Evolutionary conservation across 2,888 invertebrate genomes (phyloP).

Genomic region (Hemithea aestivaria): DNA sequence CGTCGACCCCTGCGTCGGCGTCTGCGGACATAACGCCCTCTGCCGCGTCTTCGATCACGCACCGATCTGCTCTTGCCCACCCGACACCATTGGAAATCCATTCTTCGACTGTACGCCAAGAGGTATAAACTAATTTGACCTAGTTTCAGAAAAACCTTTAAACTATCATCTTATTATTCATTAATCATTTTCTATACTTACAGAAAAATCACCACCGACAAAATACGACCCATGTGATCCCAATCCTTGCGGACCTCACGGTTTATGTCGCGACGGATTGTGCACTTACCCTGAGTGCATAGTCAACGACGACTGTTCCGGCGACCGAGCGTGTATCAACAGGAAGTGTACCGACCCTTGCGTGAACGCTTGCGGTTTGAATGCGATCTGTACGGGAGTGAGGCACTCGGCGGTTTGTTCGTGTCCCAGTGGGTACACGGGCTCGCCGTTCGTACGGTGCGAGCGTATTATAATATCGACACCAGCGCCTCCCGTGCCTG

Average conservation of each 20-base stretch:
- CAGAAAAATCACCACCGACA: constrained; percentile 50
- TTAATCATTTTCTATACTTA: constrained; percentile 19
- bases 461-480: constrained; percentile 52
- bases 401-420: constrained; percentile 89
- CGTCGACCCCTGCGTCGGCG: constrained; percentile 88
- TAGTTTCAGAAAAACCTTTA: no score
- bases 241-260: constrained; percentile 85
- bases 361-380: constrained; percentile 88
- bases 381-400: constrained; percentile 87
- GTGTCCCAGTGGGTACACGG: constrained; percentile 87
- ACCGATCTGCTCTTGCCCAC: constrained; percentile 87
- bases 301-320: constrained; percentile 91
- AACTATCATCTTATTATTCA: no score
- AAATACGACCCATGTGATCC: constrained; percentile 83
- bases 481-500: constrained; percentile 80
- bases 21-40: constrained; percentile 88
- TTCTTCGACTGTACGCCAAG: constrained; percentile 82
- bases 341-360: constrained; percentile 93
- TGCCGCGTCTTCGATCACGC: constrained; percentile 82
- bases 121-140: constrained; percentile 37
- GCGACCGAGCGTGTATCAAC: constrained; percentile 88
- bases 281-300: constrained; percentile 92
- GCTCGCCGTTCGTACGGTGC: constrained; percentile 88
- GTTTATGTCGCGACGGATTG: constrained; percentile 81
- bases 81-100: constrained; percentile 87